phyloP scores from a whole-genome alignment of 2,113 vertebrate genomes.

The Edolisoma coerulescens region DNA sequence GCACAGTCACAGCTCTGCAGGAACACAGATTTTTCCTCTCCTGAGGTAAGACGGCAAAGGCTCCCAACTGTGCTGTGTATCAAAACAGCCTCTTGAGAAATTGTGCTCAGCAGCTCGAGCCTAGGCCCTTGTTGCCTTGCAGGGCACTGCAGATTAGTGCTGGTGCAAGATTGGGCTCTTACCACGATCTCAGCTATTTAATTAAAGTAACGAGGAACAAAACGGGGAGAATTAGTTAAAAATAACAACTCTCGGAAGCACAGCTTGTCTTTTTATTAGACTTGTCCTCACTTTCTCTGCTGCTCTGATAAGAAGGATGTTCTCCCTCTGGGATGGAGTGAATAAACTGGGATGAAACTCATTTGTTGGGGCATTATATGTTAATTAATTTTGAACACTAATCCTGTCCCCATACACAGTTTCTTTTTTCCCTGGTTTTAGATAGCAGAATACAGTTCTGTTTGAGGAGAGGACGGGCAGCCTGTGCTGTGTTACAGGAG shows the following conservation, averaged over 20 bases:
- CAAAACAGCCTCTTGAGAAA: background rate
- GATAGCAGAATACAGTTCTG: background rate
- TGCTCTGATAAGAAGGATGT: slow-evolving; percentile 23
- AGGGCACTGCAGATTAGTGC: background rate
- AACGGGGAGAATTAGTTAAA: slow-evolving; percentile 22
- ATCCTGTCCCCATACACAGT: background rate
- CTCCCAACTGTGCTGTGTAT: background rate
- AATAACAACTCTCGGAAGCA: background rate
- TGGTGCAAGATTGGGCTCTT: background rate
- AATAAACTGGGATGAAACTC: slow-evolving; percentile 15
- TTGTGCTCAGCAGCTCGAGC: background rate
- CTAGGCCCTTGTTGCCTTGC: background rate
- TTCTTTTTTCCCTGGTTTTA: background rate
- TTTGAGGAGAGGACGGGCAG: background rate
- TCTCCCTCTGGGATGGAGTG: background rate
- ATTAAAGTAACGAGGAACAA: background rate
- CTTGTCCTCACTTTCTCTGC: background rate
- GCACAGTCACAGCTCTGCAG: background rate
- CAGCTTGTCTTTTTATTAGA: background rate
- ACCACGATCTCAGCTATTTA: background rate
- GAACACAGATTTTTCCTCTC: background rate
- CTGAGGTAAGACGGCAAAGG: background rate
- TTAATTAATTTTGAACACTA: slow-evolving; percentile 55
- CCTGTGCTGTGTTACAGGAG: background rate
- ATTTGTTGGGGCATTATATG: slow-evolving; percentile 29